Base-by-base conservation (phyloP, 2,113 vertebrate species). In the Limanda limanda region DNA sequence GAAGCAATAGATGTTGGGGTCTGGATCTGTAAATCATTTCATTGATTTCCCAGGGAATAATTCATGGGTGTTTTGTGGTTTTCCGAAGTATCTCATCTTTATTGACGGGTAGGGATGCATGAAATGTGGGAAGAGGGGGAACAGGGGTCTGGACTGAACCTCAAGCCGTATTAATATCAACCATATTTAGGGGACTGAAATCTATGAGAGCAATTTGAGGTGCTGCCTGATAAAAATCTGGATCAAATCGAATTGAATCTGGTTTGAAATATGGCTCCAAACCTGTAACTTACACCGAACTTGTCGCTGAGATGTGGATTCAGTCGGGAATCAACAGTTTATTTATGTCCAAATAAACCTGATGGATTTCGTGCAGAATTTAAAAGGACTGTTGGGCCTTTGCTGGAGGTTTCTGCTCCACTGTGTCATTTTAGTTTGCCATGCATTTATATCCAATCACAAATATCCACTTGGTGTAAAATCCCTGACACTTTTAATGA, bases 401-500 rank as follows among this genome's bases (percentile, higher is more conserved):
- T 9, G 40, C 40, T 42, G 40, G 40, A 42, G 40, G 40, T 42
- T 12, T 3, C 0, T 42, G 2, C 40, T 42, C 40, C 10, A 13
- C 40, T 42, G 12, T 13, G 40, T 3, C 12, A 18, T 51, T 51
- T 17, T 51, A 7, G 18, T 47, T 76, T 59, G 56, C 2, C 3
- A 5, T 55, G 61, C 21, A 57, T 83, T 79, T 59, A 71, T 75
- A 75, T 80, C 24, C 14, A 76, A 13, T 74, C 51, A 40, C 60
- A 67, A 56, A 64, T 68, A 78, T 55, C 47, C 17, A 35, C 27
- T 62, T 56, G 45, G 4, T 31, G 31, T 31, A 31, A 31, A 31
- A 31, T 31, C 31, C 6, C 31, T 31, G 31, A 31, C 31, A 31
- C 5, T 31, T 31, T 7, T 8, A 31, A 31, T 31, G 31, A 31